Conservation (phyloP, 1,140 invertebrate genomes). For the Caenorhabditis remanei region DNA sequence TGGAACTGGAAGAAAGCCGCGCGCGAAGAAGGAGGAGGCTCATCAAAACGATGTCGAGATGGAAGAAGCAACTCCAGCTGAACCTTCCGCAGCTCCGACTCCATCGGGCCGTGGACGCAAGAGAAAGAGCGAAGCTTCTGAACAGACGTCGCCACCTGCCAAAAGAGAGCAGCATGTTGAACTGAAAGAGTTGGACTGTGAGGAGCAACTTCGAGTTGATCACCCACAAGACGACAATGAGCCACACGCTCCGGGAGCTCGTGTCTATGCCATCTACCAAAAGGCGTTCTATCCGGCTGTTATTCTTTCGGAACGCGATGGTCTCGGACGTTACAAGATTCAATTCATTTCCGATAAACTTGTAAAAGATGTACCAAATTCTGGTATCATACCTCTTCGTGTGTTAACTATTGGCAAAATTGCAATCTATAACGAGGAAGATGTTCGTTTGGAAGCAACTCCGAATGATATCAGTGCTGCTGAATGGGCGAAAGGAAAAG, state of each 20-base stretch:
- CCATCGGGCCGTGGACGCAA: neutral
- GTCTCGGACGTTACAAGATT: conserved; percentile 74
- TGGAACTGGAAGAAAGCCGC: neutral
- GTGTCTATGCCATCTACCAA: conserved; percentile 72
- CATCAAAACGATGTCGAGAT: neutral
- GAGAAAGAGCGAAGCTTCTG: conserved; percentile 4
- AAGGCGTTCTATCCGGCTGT: conserved; percentile 74
- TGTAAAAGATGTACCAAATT: conserved; percentile 67
- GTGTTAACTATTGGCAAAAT: conserved; percentile 62
- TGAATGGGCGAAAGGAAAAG: conserved; percentile 71
- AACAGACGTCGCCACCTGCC: neutral
- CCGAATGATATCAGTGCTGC: conserved; percentile 67
- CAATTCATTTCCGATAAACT: conserved; percentile 71
- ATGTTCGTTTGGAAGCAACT: conserved; percentile 61
- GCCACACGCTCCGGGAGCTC: conserved; percentile 65
- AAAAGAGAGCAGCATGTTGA: neutral
- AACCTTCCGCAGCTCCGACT: neutral
- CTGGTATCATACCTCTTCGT: conserved; percentile 70
- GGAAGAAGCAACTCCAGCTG: neutral
- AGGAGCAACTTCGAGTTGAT: conserved; percentile 57
- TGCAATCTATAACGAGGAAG: conserved; percentile 59
- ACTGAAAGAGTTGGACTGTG: conserved; percentile 5
- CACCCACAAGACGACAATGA: conserved; percentile 62
- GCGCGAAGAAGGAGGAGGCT: neutral
- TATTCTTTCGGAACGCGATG: conserved; percentile 72